phyloP scores from a whole-genome alignment of 2,797 vertebrate genomes.

The Acanthornis magna region DNA sequence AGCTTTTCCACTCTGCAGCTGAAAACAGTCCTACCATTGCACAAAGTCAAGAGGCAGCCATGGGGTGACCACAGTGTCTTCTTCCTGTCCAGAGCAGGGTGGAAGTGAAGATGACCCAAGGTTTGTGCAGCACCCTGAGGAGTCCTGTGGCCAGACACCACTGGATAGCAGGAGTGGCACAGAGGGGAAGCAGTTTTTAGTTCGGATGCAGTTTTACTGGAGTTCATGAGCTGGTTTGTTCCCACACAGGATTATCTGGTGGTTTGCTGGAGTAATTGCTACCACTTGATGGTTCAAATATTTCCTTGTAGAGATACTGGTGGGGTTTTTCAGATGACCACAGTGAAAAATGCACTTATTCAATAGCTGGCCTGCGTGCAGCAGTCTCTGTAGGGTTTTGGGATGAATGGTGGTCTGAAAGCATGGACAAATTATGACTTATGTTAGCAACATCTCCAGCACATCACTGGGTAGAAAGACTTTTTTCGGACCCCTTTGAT shows the following conservation, averaged over 20 bases:
- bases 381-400: neutral
- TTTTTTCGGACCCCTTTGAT: neutral
- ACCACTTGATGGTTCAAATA: neutral
- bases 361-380: neutral
- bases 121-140: neutral
- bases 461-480: neutral
- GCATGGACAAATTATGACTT: neutral
- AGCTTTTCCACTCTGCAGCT: neutral
- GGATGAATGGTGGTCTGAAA: neutral
- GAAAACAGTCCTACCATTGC: neutral
- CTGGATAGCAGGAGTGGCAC: rapidly evolving
- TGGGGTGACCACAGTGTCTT: neutral
- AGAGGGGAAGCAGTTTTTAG: rapidly evolving
- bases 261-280: neutral
- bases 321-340: neutral
- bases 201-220: neutral
- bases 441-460: rapidly evolving
- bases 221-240: rapidly evolving
- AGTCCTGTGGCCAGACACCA: neutral
- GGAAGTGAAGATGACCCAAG: neutral
- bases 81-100: neutral
- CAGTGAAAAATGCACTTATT: neutral
- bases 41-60: neutral
- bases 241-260: neutral
- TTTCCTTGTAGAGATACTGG: neutral